A percentile compares a stretch with the other conserved stretches of the same genome.
Evolutionary conservation across 2,797 vertebrate species (phyloP).

Genomic region (Anguilla megastoma): DNA sequence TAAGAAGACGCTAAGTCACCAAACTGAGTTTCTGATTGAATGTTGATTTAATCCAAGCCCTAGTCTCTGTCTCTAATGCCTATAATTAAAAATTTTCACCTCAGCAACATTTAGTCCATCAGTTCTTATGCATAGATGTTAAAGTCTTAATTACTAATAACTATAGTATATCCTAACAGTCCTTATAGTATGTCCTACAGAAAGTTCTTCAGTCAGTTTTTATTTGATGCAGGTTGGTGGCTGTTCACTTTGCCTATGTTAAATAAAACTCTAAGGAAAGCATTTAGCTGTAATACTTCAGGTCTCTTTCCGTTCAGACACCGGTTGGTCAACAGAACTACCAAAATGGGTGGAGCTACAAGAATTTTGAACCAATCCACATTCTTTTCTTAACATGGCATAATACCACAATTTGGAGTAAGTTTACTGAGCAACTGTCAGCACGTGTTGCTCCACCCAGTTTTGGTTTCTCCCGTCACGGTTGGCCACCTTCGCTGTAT

Average conservation of each 20-base stretch:
- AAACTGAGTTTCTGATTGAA: neutral
- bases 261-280: neutral
- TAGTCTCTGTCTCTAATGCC: neutral
- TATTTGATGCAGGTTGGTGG: neutral
- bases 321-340: neutral
- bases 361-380: no score
- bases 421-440: neutral
- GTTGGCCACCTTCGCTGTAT: constrained; percentile 83
- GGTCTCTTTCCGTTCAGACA: neutral
- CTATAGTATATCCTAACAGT: no score
- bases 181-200: neutral
- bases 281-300: no score
- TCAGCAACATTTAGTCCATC: neutral
- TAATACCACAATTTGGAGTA: no score
- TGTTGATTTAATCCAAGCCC: neutral
- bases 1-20: neutral
- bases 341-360: no score
- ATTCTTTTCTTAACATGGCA: no score
- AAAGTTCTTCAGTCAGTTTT: neutral
- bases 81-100: no score
- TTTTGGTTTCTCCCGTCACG: neutral
- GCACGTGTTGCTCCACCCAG: neutral
- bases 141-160: neutral
- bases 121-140: neutral
- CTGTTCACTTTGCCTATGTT: neutral